Base-by-base conservation (phyloP, 23 tunicate genomes). In the Diplosoma virens region DNA sequence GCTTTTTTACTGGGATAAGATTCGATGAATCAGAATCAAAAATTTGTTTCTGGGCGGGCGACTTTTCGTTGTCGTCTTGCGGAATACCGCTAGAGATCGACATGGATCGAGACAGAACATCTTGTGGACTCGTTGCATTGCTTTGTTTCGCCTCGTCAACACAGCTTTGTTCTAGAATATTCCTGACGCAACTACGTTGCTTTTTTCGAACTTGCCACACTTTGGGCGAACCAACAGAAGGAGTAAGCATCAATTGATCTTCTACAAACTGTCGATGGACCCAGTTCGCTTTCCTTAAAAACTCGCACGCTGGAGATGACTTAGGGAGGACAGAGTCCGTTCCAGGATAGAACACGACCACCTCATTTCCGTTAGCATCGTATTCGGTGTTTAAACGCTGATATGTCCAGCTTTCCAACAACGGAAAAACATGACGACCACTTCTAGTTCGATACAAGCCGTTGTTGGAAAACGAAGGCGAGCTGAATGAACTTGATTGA, bases 401-500 rank as follows among this genome's bases (percentile, higher is more conserved):
- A 22, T 75, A 46, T 17, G 85, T 81, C 85, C 85, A 81, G n/a
- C 37, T 24, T 18, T 70, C 78, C 27, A 81, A 35, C 3, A 78
- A 78, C 3, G 85, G 85, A 33, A 81, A 56, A 3, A 81, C 78
- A 70, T 81, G 85, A 3, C 85, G 64, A 9, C 85, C 85, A 56
- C 85, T 81, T 29, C 78, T 58, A 2, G 78, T 81, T 33, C 78
- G 23, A 28, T 72, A 72, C 18, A 72, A 72, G 18, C 33, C 60
- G 6, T 48, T 21, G 24, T 26, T 37, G 3, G 78, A 35, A n/a
- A n/a, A n/a, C 3, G 60, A 5, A 72, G 78, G 78, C 2, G 78
- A 5, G 26, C 59, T 47, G 23, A 72, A 72, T 5, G 36, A 7
- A 14, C 9, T 14, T 14, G 14, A 41, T 14, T 41, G 50, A 36